phyloP scores from a whole-genome alignment of 2,797 vertebrate genomes.

The Alcedo atthis region DNA sequence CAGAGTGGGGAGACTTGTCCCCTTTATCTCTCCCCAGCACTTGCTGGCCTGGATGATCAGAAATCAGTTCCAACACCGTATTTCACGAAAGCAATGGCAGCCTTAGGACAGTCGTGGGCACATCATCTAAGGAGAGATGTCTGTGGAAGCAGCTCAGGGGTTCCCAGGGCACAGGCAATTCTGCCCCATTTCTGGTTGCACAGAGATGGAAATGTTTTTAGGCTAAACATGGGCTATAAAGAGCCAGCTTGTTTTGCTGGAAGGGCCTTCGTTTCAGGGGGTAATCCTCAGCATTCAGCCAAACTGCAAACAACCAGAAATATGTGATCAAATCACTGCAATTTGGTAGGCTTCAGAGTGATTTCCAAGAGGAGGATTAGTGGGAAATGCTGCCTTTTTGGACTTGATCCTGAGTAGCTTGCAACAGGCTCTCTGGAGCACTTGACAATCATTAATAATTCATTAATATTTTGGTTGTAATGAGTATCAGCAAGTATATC shows the following conservation, averaged over 20 bases:
- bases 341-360: neutral
- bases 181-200: neutral
- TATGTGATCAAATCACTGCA: neutral
- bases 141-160: neutral
- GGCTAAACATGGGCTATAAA: neutral
- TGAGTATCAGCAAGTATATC: constrained; percentile 25
- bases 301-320: neutral
- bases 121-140: neutral
- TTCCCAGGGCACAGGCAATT: neutral
- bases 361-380: neutral
- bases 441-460: neutral
- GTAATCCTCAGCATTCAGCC: neutral
- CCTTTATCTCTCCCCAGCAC: neutral
- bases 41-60: neutral
- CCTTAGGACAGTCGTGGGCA: rapidly evolving
- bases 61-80: neutral
- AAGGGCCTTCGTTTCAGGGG: neutral
- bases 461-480: neutral
- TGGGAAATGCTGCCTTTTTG: neutral
- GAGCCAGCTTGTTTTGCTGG: neutral
- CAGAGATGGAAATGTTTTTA: rapidly evolving
- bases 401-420: neutral
- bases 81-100: neutral
- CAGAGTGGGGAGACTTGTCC: neutral
- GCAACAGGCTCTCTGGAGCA: neutral